These are phyloP conservation scores for Galaxias olidus DNA, from an alignment of 2,797 vertebrate genomes.

Conservation along the genomic window DNA sequence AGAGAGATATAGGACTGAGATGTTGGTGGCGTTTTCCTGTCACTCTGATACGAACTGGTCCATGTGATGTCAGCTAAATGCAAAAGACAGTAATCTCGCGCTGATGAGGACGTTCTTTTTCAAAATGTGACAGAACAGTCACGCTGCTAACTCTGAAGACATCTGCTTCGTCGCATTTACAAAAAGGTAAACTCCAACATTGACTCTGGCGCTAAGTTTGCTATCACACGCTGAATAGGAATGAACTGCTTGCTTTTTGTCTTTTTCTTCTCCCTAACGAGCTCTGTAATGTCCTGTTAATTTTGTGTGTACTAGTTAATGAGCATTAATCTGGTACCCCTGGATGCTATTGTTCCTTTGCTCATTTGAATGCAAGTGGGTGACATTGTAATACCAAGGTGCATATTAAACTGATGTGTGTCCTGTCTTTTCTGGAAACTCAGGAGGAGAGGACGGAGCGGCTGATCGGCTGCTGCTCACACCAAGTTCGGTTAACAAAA, in stretches of 20 bases:
- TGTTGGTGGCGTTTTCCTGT: conserved; percentile 82
- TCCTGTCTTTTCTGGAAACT: conserved; percentile 85
- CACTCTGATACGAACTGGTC: conserved; percentile 81
- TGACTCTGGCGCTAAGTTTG: conserved; percentile 45
- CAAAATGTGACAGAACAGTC: conserved; percentile 86
- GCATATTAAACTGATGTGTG: conserved; percentile 92
- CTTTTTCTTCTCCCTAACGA: conserved; percentile 66
- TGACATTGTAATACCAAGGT: conserved; percentile 85
- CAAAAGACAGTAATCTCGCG: conserved; percentile 83
- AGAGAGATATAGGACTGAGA: conserved; percentile 59
- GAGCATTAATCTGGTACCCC: conserved; percentile 92
- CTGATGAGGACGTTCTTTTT: conserved; percentile 82
- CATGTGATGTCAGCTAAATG: conserved; percentile 88
- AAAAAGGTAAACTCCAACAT: conserved; percentile 78
- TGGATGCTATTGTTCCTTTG: conserved; percentile 87
- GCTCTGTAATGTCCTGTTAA: conserved; percentile 82
- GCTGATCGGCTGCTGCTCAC: conserved; percentile 75
- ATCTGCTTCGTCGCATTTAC: conserved; percentile 65
- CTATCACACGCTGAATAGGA: conserved; percentile 50
- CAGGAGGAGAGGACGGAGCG: conserved; percentile 75
- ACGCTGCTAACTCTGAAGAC: conserved; percentile 77
- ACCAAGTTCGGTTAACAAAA: conserved; percentile 73
- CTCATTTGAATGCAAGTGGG: conserved; percentile 93
- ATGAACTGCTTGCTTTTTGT: conserved; percentile 41
- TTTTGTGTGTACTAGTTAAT: conserved; percentile 85